Percentiles rank a stretch among this genome's conserved stretches.
Conservation (phyloP, 2,113 vertebrate species). For the Malurus alboscapulatus region DNA sequence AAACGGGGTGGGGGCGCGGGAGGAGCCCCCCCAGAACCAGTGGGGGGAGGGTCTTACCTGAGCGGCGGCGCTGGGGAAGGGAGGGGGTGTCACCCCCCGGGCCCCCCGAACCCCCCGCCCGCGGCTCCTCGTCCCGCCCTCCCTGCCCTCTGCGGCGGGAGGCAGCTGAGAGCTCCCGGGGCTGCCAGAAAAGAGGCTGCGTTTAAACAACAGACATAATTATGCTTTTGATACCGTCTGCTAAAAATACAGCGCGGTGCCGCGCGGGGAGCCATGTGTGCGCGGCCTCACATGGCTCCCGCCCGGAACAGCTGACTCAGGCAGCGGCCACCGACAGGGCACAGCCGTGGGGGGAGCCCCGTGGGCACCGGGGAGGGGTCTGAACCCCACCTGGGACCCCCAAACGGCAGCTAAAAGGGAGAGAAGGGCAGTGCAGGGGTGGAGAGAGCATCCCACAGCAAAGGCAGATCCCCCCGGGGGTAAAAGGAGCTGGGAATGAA, state of each 20-base stretch:
- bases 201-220: constrained; percentile 35
- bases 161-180: constrained; percentile 6
- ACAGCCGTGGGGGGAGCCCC: neutral
- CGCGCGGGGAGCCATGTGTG: constrained; percentile 41
- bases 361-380: neutral
- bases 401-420: rapidly evolving
- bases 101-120: neutral
- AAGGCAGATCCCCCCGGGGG: neutral
- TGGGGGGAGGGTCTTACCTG: neutral
- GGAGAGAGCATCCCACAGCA: neutral
- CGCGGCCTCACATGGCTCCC: constrained; percentile 41
- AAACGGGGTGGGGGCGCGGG: neutral
- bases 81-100: neutral
- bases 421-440: neutral
- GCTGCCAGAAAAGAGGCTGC: constrained; percentile 35
- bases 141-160: neutral
- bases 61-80: neutral
- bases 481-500: neutral
- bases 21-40: neutral
- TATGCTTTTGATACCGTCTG: constrained; percentile 45
- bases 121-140: neutral
- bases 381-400: neutral
- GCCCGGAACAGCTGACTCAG: neutral
- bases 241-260: constrained; percentile 52
- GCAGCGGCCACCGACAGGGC: neutral